phyloP scores from a whole-genome alignment of 2,797 vertebrate genomes.

The Astyanax mexicanus region DNA sequence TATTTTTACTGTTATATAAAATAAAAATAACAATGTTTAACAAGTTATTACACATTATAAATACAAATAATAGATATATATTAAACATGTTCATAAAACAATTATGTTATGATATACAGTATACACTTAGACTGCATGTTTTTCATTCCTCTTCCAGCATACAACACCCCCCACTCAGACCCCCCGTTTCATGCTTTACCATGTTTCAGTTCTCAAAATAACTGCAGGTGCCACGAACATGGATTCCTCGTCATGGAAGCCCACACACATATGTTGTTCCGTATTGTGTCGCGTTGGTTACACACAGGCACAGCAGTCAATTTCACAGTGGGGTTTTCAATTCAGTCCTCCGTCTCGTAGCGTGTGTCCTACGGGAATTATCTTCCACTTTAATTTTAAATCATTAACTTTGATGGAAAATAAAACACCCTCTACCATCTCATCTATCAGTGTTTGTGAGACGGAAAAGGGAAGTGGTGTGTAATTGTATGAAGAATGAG shows the following conservation, averaged over 20 bases:
- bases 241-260: background rate
- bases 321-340: slow-evolving; percentile 18
- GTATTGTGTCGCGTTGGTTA: background rate
- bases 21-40: too few relatives aligned
- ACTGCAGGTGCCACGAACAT: slow-evolving; percentile 23
- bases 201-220: slow-evolving; percentile 6
- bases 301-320: slow-evolving; percentile 4
- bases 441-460: background rate
- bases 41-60: too few relatives aligned
- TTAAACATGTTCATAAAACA: slow-evolving; percentile 32
- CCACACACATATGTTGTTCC: slow-evolving; percentile 28
- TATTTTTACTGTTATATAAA: too few relatives aligned
- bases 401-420: background rate
- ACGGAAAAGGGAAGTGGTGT: background rate
- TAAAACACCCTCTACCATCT: background rate
- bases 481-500: slow-evolving; percentile 30
- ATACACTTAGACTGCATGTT: background rate
- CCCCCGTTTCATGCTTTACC: slow-evolving; percentile 3
- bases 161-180: background rate
- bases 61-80: too few relatives aligned
- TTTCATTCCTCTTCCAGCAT: background rate
- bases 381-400: background rate
- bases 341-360: background rate
- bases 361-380: background rate
- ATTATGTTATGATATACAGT: slow-evolving; percentile 27